Evolutionary conservation across 2,888 invertebrate genomes (phyloP).

Genomic region (Blera fallax): DNA sequence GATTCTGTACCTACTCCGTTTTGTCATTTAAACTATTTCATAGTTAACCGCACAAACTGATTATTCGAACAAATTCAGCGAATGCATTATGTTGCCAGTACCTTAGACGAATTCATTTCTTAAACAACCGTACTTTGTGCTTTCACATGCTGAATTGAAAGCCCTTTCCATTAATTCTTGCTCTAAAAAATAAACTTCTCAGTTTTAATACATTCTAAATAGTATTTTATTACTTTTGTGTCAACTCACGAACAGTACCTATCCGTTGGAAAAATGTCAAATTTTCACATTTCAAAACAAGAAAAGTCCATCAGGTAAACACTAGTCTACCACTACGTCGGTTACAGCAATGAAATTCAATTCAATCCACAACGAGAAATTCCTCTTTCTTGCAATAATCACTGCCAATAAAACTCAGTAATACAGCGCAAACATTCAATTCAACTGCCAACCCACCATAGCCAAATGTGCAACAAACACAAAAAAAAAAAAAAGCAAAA

Average conservation of each 20-base stretch:
- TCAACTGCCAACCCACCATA: constrained; percentile 26
- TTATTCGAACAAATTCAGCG: too few relatives aligned
- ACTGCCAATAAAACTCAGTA: constrained; percentile 55
- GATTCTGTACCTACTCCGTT: too few relatives aligned
- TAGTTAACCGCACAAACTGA: too few relatives aligned
- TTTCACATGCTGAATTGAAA: too few relatives aligned
- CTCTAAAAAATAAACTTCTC: too few relatives aligned
- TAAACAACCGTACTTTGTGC: too few relatives aligned
- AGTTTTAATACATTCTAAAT: too few relatives aligned
- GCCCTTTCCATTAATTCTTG: too few relatives aligned
- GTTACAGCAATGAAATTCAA: constrained; percentile 28
- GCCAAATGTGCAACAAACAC: constrained; percentile 52
- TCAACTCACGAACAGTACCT: too few relatives aligned
- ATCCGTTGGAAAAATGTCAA: constrained; percentile 39
- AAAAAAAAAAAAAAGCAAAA: constrained; percentile 12
- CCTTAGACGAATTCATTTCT: too few relatives aligned
- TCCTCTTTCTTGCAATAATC: constrained; percentile 58
- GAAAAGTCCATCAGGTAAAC: constrained; percentile 31
- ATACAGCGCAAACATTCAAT: constrained; percentile 42
- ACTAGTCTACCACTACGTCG: constrained; percentile 3
- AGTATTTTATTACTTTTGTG: not conserved
- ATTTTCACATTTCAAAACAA: constrained; percentile 38
- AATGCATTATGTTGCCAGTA: too few relatives aligned
- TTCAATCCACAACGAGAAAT: constrained; percentile 30
- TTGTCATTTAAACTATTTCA: too few relatives aligned